These are phyloP conservation scores for Epinephelus lanceolatus DNA, from an alignment of 2,113 vertebrate genomes.

Conservation along the genomic window DNA sequence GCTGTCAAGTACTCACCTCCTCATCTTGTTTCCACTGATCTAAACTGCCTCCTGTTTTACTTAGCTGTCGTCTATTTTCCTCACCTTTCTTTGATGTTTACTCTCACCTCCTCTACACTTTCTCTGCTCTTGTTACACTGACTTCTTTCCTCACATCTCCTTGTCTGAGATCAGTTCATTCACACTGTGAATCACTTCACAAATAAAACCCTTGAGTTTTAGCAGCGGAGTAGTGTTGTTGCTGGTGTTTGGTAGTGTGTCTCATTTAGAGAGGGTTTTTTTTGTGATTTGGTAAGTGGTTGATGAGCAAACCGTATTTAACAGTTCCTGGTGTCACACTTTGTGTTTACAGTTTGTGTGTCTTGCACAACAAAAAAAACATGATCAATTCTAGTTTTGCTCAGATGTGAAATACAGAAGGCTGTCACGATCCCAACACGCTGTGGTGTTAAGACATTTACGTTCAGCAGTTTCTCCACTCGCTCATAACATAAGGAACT, in stretches of 20 bases:
- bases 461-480: slow-evolving; percentile 61
- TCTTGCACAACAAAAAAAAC: slow-evolving; percentile 34
- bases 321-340: slow-evolving; percentile 18
- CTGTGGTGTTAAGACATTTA: slow-evolving; percentile 59
- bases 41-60: slow-evolving; percentile 42
- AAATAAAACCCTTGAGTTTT: slow-evolving; percentile 13
- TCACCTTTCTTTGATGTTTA: slow-evolving; percentile 69
- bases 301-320: slow-evolving; percentile 30
- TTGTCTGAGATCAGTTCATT: slow-evolving; percentile 35
- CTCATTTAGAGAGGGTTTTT: slow-evolving; percentile 31
- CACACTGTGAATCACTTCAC: slow-evolving; percentile 28
- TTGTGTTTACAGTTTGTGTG: slow-evolving; percentile 24
- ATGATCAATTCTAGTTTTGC: slow-evolving; percentile 48
- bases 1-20: slow-evolving; percentile 56
- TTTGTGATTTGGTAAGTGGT: slow-evolving; percentile 1
- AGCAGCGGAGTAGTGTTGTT: not conserved
- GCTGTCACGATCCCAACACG: slow-evolving; percentile 55
- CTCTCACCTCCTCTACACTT: slow-evolving; percentile 42
- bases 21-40: slow-evolving; percentile 38
- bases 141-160: slow-evolving; percentile 10
- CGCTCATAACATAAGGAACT: slow-evolving; percentile 64
- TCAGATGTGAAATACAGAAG: slow-evolving; percentile 38
- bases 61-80: slow-evolving; percentile 37
- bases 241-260: slow-evolving; percentile 13
- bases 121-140: slow-evolving; percentile 31